A percentile compares a stretch with the other conserved stretches of the same genome.
Evolutionary conservation across 2,888 invertebrate genomes (phyloP).

Genomic region (Anthophora plumipes): DNA sequence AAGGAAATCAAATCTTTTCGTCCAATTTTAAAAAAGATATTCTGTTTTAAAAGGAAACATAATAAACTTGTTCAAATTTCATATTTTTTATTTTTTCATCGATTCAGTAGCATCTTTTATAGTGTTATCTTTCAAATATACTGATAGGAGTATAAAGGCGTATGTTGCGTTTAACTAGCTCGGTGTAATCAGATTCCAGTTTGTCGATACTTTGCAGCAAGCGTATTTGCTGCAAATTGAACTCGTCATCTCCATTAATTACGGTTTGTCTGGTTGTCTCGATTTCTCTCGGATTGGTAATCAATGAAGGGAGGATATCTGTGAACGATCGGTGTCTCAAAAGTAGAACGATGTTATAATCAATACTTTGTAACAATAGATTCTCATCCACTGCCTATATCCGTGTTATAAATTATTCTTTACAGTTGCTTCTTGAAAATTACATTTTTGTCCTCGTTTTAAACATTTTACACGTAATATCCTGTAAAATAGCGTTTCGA

Average conservation of each 20-base stretch:
- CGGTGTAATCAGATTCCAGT: conserved; percentile 5
- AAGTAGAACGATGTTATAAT: conserved; percentile 47
- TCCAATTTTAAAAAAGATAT: too few species aligned
- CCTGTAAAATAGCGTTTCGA: background rate
- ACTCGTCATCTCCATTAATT: conserved; percentile 64
- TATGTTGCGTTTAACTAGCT: background rate
- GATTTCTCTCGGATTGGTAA: conserved; percentile 34
- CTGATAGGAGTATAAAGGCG: background rate
- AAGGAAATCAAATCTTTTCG: too few species aligned
- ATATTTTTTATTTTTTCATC: background rate
- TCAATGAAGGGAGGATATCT: conserved; percentile 32
- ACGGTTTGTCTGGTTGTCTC: conserved; percentile 42
- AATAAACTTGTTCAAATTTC: background rate
- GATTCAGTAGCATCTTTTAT: background rate
- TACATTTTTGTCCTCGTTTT: background rate
- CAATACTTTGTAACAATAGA: background rate
- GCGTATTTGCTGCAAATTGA: conserved; percentile 49
- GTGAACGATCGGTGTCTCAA: conserved; percentile 34
- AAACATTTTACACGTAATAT: background rate
- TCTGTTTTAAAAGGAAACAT: background rate
- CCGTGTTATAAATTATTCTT: background rate
- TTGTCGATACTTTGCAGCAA: conserved; percentile 27
- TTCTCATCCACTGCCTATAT: background rate
- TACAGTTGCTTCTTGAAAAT: background rate
- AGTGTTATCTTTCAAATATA: background rate